Base-by-base conservation (phyloP, 2,888 invertebrate species). In the Ophion slaviceki region DNA sequence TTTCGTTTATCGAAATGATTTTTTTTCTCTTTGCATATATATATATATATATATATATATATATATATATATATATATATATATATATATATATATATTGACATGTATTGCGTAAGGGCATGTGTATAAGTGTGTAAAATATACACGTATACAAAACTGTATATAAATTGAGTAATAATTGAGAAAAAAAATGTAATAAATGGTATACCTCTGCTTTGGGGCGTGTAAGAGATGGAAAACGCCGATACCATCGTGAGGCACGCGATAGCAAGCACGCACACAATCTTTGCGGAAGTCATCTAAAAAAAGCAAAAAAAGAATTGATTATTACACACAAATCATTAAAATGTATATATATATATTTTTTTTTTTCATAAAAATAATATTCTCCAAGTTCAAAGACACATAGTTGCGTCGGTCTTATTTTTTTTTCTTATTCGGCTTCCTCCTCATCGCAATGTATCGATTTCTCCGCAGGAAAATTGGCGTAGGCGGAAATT, bases 271-370 rank as follows among this genome's bases (percentile, higher is more conserved):
- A 93, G 88, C 86, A 91, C 87, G 89, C 90, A 90, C 72, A 92
- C 85, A 88, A 87, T 88, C 87, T 89, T 92, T 88, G 89, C 87
- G 89, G 90, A 89, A 91, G 90, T 89, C 93, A 94, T 93, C 93
- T 94, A 92, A 93, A 81, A 32, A 89, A 88, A 86, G 81, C 59
- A 32, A 45, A 71, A 40, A 74, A 70, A 45, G 24, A 71, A 57
- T n/a, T 53, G 78, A 53, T 47, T 32, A 24, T 28, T 53, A 32
- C 24, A 53, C 47, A n/a, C 11, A 32, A 32, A 71, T 28, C 4
- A 64, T 53, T 2, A 20, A 62, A 32, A 24, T 47, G 6, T 47
- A 45, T 47, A 11, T 14, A 40, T 40, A 53, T 28, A n/a, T n/a
- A n/a, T n/a, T n/a, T n/a, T n/a, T n/a, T n/a, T 59, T 24, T 28